Evolutionary conservation across 2,113 vertebrate species (phyloP), one percentile per base, ranked within the genome.

Genomic region (Malaclemys terrapin): DNA sequence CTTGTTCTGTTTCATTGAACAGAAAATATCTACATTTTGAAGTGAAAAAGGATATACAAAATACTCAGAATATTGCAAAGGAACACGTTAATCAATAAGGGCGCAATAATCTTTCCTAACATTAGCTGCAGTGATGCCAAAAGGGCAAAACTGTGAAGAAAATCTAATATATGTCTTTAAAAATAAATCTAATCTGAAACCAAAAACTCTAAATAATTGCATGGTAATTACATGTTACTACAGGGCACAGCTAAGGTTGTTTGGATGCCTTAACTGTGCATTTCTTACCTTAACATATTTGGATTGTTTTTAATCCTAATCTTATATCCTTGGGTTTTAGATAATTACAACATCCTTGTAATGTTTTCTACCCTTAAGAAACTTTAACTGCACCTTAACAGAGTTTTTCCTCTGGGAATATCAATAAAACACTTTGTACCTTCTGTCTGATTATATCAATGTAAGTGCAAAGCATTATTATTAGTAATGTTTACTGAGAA

Each of bases 41-140:
- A 95, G 85, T 90, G 11, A 2, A 95, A 85, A 65, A 54, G 69
- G 93, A 72, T 57, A 54, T 84, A 79, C 3, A 89, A 82, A 89
- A 80, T 52, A n/a, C 8, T 87, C 27, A 72, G 8, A 6, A 17
- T 59, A 92, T 4, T 80, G 52, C 10, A 80, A 93, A 59, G 17
- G 45, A 62, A 85, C 14, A 78, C 27, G 12, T 78, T 78, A 78
- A 78, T 7, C 75, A 78, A 78, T 25, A 47, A 13, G 24, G 42
- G 13, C 27, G 7, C 72, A 76, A n/a, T 42, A 50, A 85, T 22
- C 50, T 42, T 49, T 47, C 42, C 65, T 47, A 45, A 78, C 25
- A 29, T 78, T 78, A 78, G 24, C 24, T 47, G 13, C 13, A 24
- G 20, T 27, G 72, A 76, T 27, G 22, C 38, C 24, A 25, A 45